These are phyloP conservation scores for Bombus pyrosoma DNA, from an alignment of 1,140 invertebrate species.

Conservation along the genomic window DNA sequence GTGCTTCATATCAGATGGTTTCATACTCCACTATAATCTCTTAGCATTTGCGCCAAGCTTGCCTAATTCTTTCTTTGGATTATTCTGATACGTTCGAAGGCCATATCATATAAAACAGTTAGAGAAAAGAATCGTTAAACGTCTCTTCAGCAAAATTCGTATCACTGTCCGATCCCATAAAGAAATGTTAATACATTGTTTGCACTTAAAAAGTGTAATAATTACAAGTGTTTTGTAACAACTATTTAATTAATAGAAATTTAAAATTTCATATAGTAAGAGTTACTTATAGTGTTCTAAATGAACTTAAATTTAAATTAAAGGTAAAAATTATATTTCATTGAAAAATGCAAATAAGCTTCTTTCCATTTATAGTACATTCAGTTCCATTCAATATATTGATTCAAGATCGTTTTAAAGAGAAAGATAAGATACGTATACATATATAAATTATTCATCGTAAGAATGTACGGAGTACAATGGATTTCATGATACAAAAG, in stretches of 20 bases:
- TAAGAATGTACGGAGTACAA: no score
- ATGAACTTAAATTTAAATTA: neutral
- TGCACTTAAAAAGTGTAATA: neutral
- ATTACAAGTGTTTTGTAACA: neutral
- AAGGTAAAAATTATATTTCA: neutral
- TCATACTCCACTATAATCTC: slow-evolving; percentile 50
- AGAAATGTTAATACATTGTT: neutral
- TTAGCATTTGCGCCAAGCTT: slow-evolving; percentile 39
- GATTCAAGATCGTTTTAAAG: no score
- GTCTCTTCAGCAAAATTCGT: neutral
- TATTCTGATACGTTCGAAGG: slow-evolving; percentile 43
- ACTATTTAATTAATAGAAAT: neutral
- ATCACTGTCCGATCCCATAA: neutral
- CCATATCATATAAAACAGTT: slow-evolving; percentile 56
- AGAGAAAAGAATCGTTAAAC: slow-evolving; percentile 62
- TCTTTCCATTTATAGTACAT: neutral
- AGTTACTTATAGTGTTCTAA: neutral
- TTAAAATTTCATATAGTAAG: neutral
- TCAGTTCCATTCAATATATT: no score
- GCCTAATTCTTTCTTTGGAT: slow-evolving; percentile 69
- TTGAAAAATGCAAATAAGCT: neutral
- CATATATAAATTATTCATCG: no score
- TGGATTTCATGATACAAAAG: no score
- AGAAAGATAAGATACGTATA: no score
- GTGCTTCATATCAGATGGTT: slow-evolving; percentile 53